Evolutionary conservation across 53 echinoderm and acorn worm species (phyloP).

Genomic region (Patiria pectinifera): DNA sequence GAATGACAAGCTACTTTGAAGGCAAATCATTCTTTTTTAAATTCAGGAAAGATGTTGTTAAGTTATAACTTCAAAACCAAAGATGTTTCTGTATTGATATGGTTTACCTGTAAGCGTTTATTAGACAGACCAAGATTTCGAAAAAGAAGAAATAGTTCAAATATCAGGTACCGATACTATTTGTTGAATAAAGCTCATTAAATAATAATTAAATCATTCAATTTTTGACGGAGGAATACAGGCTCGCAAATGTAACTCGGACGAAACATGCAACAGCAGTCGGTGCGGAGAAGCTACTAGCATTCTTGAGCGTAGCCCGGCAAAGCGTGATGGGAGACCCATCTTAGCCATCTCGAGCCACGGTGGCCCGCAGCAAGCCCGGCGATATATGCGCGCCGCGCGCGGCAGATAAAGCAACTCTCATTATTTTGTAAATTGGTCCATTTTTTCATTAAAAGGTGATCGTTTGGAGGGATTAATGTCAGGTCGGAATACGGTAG

Average conservation of each 20-base stretch:
- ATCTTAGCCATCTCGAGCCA: slow-evolving; percentile 18
- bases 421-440: slow-evolving; percentile 63
- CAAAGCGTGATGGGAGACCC: slow-evolving; percentile 22
- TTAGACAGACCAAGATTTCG: too few species aligned
- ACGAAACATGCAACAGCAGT: not conserved
- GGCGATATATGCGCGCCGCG: not conserved
- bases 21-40: too few species aligned
- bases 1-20: not conserved
- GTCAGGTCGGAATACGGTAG: slow-evolving; percentile 21
- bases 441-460: slow-evolving; percentile 67
- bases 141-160: too few species aligned
- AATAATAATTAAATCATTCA: too few species aligned
- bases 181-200: too few species aligned
- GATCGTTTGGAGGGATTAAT: slow-evolving; percentile 62
- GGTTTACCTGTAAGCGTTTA: too few species aligned
- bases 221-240: too few species aligned
- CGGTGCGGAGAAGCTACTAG: not conserved
- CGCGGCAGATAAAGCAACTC: slow-evolving; percentile 49
- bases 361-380: slow-evolving; percentile 7
- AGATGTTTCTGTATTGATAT: too few species aligned
- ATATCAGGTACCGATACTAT: too few species aligned
- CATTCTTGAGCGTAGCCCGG: slow-evolving; percentile 42
- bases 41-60: too few species aligned
- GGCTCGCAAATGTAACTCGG: not conserved
- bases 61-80: too few species aligned